A percentile compares a stretch with the other conserved stretches of the same genome.
phyloP scores from a whole-genome alignment of 1,140 invertebrate species.

The Listronotus bonariensis region DNA sequence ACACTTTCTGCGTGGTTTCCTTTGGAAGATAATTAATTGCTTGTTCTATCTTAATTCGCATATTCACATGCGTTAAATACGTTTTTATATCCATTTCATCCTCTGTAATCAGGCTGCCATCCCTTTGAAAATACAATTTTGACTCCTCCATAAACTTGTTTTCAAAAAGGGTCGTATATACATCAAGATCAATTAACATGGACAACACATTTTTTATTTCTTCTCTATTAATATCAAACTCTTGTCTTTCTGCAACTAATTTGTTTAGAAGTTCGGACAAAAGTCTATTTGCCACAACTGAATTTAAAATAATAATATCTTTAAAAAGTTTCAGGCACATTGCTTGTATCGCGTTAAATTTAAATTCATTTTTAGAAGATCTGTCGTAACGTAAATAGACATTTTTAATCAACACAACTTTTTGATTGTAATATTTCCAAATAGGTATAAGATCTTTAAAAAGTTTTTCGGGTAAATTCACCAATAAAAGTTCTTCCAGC shows the following conservation, averaged over 20 bases:
- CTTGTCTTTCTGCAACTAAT: conserved; percentile 86
- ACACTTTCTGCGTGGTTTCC: conserved; percentile 56
- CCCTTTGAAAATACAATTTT: conserved; percentile 82
- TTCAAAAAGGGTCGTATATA: conserved; percentile 94
- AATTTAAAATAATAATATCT: conserved; percentile 86
- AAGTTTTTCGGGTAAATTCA: conserved; percentile 84
- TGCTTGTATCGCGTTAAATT: conserved; percentile 45
- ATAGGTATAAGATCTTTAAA: conserved; percentile 86
- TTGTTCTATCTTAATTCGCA: conserved; percentile 85
- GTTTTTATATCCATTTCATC: conserved; percentile 88
- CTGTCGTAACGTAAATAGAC: conserved; percentile 96
- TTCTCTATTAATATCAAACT: conserved; percentile 85
- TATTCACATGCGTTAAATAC: conserved; percentile 89
- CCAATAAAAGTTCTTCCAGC: conserved; percentile 79
- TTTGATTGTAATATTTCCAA: conserved; percentile 91
- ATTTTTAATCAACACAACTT: conserved; percentile 97
- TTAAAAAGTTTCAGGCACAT: conserved; percentile 91
- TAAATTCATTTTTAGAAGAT: conserved; percentile 62
- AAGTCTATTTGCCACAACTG: conserved; percentile 78
- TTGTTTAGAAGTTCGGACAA: conserved; percentile 88
- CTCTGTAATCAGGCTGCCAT: conserved; percentile 81
- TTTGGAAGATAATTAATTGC: conserved; percentile 88
- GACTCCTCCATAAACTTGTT: conserved; percentile 88
- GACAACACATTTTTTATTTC: conserved; percentile 91
- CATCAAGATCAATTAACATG: conserved; percentile 95